Evolutionary conservation across 2,888 invertebrate genomes (phyloP), one percentile per base, ranked within the genome.

Genomic region (Hypolimnas misippus): DNA sequence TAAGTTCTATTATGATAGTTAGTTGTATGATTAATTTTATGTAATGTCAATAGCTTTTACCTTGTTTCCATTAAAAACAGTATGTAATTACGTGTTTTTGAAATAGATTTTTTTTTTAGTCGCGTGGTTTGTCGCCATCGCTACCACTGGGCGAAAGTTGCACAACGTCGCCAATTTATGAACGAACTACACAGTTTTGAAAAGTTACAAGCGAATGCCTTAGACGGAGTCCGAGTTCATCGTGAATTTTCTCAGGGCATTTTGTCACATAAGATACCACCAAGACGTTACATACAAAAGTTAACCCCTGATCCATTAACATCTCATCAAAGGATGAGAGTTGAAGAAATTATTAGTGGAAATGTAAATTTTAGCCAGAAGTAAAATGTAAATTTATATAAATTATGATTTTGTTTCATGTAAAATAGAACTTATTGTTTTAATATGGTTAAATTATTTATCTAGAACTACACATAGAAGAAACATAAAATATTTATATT

Each of bases 81-180:
- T n/a, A n/a, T n/a, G n/a, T n/a, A n/a, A n/a, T n/a, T n/a, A n/a
- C n/a, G n/a, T n/a, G n/a, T n/a, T n/a, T n/a, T n/a, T n/a, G n/a
- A n/a, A n/a, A n/a, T n/a, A n/a, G n/a, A n/a, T n/a, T n/a, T n/a
- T n/a, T n/a, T 49, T 65, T 57, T 52, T 86, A 95, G 95, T 77
- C 82, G 93, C 49, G 93, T 94, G n/a, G 92, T 94, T 12, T 95
- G 95, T 76, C 93, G 94, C 3, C 93, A 93, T 70, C 92, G 95
- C 55, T 93, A 94, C 72, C 89, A 91, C 68, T 87, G 83, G 78
- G 86, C 92, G 0, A 92, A 88, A 49, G 84, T 86, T 57, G 86
- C 88, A 16, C 93, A 93, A 70, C 92, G 92, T 53, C 91, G 84
- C 51, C 94, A 95, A 71, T 93, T 95, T 70, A 93, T 93, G 84